Evolutionary conservation across 2,888 invertebrate species (phyloP), one percentile per base, ranked within the genome.

Genomic region (Leucozona laternaria): DNA sequence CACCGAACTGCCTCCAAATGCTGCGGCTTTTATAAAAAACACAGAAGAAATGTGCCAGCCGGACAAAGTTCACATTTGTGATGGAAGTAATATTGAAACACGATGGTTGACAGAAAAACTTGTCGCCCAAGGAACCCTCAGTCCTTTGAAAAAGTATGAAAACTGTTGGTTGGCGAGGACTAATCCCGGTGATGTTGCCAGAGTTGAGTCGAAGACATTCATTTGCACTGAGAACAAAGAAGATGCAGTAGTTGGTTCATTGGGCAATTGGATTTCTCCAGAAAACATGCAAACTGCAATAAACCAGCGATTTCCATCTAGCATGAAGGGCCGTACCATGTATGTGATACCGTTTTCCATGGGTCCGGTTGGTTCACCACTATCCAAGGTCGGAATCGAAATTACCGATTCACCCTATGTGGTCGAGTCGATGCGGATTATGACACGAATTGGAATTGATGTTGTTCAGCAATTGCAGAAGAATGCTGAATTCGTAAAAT

Each of bases 271-370:
- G 97, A 97, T 99, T 90, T 95, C 97, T 0, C 96, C 97, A 0
- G 93, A 93, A 15, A 96, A 97, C 85, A 96, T 98, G 94, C 95
- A 97, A 84, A 94, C 94, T 72, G 97, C 97, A 0, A 95, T 98
- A 2, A 92, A 94, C 11, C 96, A 97, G 34, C 94, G 99, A 58
- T 98, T 99, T 92, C 97, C 97, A 0, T 97, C 97, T 17, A 96
- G 97, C 90, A 97, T 97, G 97, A 94, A 94, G 93, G 96, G 97
- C 68, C 96, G 99, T 78, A 99, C 98, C 0, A 99, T 99, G 99
- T 99, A 98, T 93, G 97, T 99, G 80, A 97, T 99, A 83, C 99
- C 99, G 11, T 99, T 98, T 93, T 98, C 98, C 84, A 99, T 99
- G 99, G 99, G 99, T 4, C 99, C 99, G 0, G 95, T 99, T 6